Base-by-base conservation (phyloP, 1,140 invertebrate genomes). In the Drosophila malerkotliana region DNA sequence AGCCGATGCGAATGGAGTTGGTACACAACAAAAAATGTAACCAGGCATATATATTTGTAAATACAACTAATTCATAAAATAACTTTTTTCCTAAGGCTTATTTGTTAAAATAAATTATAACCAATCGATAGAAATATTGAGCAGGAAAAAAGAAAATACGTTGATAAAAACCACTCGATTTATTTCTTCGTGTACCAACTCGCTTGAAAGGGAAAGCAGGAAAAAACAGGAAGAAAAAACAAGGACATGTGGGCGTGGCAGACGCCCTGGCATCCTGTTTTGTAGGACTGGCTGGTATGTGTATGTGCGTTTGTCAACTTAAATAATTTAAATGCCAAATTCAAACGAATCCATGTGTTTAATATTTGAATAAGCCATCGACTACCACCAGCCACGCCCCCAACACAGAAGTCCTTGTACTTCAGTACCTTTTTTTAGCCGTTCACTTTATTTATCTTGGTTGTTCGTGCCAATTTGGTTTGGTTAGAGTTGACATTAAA, bases 241-340 rank as follows among this genome's bases (percentile, higher is more conserved):
- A 66, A 72, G 62, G 76, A 75, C 75, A 41, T 66, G 72, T 64
- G 79, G 75, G 77, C 72, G 77, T 79, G 77, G 77, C 47, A 68
- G 44, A 47, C 59, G 41, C 48, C 59, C 63, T 69, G 44, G 64
- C 67, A 69, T 69, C 63, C 67, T 66, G 61, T 66, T 54, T 56
- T 51, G 10, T 24, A 58, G 24, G 5, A 39, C 9, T 48, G 21
- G 15, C 9, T 39, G 30, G 30, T 48, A 24, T 69, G 30, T 45
- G 47, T 60, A 21, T 58, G 26, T 77, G 39, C 55, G 58, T 82
- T 75, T 85, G 82, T 87, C 75, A 87, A 88, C 82, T 87, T 87
- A 88, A 87, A 87, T 82, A 87, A 87, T 87, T 87, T 87, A 87
- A 82, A 82, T 88, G 82, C 71, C 69, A 72, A 79, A 87, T 88